Base-by-base conservation (phyloP, 1,140 invertebrate species). In the Goniozus legneri region DNA sequence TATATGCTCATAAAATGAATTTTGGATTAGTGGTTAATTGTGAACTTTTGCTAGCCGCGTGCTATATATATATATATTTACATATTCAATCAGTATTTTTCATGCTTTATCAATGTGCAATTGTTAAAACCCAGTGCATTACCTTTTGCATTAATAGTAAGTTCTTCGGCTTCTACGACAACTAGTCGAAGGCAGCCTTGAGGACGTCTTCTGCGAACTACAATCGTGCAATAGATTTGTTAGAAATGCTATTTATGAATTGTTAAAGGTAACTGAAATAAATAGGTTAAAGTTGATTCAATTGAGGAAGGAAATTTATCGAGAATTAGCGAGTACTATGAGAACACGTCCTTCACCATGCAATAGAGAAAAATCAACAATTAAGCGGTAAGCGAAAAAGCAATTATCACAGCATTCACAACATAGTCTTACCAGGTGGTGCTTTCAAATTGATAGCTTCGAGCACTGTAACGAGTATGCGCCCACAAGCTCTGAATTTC, bases 381-480 rank as follows among this genome's bases (percentile, higher is more conserved):
- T 10, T 22, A 49, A 33, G 16, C 30, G n/a, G n/a, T n/a, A 47
- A 44, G 34, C 49, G 30, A 56, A 37, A 34, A 18, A 50, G 47
- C 49, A 44, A 43, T 36, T 42, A 27, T 21, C 41, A 27, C 19
- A 44, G 13, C 49, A n/a, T 38, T 15, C n/a, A 36, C 20, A 1
- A 18, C 27, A 20, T 48, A 39, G 14, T 33, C 71, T 76, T 75
- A 76, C 73, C 74, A 39, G 61, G 65, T 47, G 56, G 39, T 34
- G 64, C 51, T 62, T 70, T 75, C 24, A 86, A 66, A 65, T 77
- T 79, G 53, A 73, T 70, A 39, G 82, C 85, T 69, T 85, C 83
- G 42, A 82, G 69, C 16, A 87, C 80, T 42, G 84, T 81, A 44
- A 87, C 83, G 35, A 87, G 77, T 19, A 86, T 77, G 52, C 85